Evolutionary conservation across 2,113 vertebrate species (phyloP).

Genomic region (Junco hyemalis): DNA sequence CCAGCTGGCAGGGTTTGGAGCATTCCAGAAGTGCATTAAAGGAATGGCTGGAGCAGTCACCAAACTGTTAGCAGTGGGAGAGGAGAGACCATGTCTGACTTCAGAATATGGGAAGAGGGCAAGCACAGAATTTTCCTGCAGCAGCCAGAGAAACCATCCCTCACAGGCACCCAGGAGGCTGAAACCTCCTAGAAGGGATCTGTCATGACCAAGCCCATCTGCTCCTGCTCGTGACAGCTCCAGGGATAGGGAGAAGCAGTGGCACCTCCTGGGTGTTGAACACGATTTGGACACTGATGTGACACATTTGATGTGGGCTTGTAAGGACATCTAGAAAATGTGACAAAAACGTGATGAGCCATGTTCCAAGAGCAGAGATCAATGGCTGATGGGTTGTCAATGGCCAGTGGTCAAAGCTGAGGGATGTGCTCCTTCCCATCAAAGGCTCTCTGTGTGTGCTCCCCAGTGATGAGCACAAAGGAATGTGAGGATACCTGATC

Average conservation of each 20-base stretch:
- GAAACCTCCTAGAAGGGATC: background rate
- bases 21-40: background rate
- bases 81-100: background rate
- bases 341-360: background rate
- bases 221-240: accelerated
- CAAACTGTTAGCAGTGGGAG: background rate
- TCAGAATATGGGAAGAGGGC: background rate
- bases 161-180: background rate
- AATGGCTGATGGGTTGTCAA: background rate
- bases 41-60: background rate
- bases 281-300: accelerated
- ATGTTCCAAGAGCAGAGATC: background rate
- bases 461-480: background rate
- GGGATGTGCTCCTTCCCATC: background rate
- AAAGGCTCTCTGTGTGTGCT: accelerated
- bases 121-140: background rate
- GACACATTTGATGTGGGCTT: background rate
- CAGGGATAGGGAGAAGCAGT: background rate
- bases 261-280: background rate
- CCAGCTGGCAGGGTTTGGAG: background rate
- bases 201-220: background rate
- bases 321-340: background rate
- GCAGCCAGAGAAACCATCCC: background rate
- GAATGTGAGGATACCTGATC: background rate
- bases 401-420: background rate